Conservation (phyloP, 2,113 vertebrate species). For the Psilopsiagon aymara region DNA sequence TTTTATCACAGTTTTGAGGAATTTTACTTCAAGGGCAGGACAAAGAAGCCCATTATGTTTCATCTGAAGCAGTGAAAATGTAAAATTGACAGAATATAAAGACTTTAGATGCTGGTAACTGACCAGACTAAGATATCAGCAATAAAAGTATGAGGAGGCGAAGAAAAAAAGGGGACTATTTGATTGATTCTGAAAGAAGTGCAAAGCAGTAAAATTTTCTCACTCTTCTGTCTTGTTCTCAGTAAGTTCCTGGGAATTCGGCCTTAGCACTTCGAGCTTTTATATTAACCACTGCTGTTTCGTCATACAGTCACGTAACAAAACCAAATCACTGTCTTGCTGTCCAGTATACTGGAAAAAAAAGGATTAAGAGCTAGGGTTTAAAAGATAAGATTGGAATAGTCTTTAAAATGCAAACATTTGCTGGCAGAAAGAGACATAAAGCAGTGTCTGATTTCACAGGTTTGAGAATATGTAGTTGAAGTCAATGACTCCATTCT, state of each 20-base stretch:
- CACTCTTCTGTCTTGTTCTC: not conserved
- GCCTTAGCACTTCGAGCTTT: not conserved
- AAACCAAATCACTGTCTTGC: not conserved
- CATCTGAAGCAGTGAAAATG: not conserved
- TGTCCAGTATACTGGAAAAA: not conserved
- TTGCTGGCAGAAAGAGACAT: not conserved
- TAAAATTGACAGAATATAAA: not conserved
- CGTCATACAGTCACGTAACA: not conserved
- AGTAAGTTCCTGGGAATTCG: not conserved
- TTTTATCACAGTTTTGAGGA: not conserved
- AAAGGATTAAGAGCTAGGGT: not conserved
- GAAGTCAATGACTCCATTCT: not conserved
- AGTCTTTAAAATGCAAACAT: constrained; percentile 32
- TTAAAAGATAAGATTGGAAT: not conserved
- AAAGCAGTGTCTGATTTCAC: not conserved
- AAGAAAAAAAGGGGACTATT: not conserved
- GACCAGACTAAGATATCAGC: not conserved
- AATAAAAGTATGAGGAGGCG: fast-evolving
- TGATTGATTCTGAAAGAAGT: not conserved
- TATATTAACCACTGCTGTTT: not conserved
- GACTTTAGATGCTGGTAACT: not conserved
- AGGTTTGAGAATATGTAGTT: not conserved
- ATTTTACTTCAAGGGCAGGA: not conserved
- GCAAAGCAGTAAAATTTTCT: not conserved
- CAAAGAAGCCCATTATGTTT: not conserved